Evolutionary conservation across 2,113 vertebrate species (phyloP), one percentile per base, ranked within the genome.

Genomic region (Butorides virescens): DNA sequence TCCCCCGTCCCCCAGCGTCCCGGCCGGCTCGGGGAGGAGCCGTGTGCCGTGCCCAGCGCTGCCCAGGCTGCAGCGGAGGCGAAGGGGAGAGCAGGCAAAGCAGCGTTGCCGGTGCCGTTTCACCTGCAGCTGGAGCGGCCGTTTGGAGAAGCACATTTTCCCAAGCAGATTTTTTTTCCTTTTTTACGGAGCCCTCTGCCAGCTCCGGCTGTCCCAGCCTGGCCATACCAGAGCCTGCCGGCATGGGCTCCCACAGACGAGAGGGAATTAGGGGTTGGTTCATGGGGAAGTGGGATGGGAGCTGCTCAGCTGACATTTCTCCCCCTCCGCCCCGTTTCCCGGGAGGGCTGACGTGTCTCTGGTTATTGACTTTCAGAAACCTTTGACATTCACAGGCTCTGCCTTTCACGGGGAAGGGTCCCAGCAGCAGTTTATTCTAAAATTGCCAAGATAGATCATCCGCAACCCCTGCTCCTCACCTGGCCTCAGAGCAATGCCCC

Each of bases 61-160:
- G 2, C 75, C 7, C 61, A 23, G 4, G 2, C 25, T 0, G 0
- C 21, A 1, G 34, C 6, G 5, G 0, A 2, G 7, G 32, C 0
- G 0, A 26, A 8, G n/a, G n/a, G 4, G 25, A 26, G 63, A 42
- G 20, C 25, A 18, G 49, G 20, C 9, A 49, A 21, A 70, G n/a
- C 62, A 39, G 3, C 14, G 2, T 1, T 17, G 22, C 63, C 1
- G 7, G 42, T 2, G 39, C 13, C 3, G 23, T 14, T 34, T 13
- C 87, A 15, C 27, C 46, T 11, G 61, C 74, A 61, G 71, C 50
- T 1, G 4, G 52, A 37, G 13, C 1, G 20, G 53, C 66, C 1
- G 4, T n/a, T 39, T 6, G 58, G 58, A 70, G 56, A 20, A 36
- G 25, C 30, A 9, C 10, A 8, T 32, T 46, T 59, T 30, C 89